Evolutionary conservation across 2,888 invertebrate genomes (phyloP).

Genomic region (Erynnis tages): DNA sequence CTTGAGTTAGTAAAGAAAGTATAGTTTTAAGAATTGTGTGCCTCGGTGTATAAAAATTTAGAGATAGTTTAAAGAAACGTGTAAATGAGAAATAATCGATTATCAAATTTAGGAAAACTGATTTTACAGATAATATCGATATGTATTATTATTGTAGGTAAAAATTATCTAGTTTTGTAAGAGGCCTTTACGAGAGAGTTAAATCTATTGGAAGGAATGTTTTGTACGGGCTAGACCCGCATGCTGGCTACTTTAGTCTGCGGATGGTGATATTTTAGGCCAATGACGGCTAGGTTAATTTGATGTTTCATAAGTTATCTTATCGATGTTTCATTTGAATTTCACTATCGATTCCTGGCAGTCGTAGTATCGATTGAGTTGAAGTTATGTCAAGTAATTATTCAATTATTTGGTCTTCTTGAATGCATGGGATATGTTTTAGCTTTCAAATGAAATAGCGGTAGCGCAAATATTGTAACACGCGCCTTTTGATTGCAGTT

Average conservation of each 20-base stretch:
- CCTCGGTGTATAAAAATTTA: conserved; percentile 75
- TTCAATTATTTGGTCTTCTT: too few relatives aligned
- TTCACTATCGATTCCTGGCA: too few relatives aligned
- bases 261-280: conserved; percentile 68
- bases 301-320: too few relatives aligned
- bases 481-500: background rate
- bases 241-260: conserved; percentile 57
- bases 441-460: background rate
- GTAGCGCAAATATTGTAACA: background rate
- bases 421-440: too few relatives aligned
- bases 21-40: conserved; percentile 70
- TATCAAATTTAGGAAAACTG: conserved; percentile 35
- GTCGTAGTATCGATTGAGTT: too few relatives aligned
- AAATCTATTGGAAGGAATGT: conserved; percentile 12
- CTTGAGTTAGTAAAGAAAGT: conserved; percentile 24
- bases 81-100: conserved; percentile 41
- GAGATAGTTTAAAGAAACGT: conserved; percentile 48
- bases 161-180: conserved; percentile 66
- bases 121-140: conserved; percentile 33
- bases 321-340: background rate
- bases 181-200: conserved; percentile 57
- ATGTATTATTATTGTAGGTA: conserved; percentile 44
- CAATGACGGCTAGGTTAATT: conserved; percentile 56
- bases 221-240: conserved; percentile 45
- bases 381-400: too few relatives aligned